Conservation (phyloP, 1,140 invertebrate species). For the Melitaea cinxia region DNA sequence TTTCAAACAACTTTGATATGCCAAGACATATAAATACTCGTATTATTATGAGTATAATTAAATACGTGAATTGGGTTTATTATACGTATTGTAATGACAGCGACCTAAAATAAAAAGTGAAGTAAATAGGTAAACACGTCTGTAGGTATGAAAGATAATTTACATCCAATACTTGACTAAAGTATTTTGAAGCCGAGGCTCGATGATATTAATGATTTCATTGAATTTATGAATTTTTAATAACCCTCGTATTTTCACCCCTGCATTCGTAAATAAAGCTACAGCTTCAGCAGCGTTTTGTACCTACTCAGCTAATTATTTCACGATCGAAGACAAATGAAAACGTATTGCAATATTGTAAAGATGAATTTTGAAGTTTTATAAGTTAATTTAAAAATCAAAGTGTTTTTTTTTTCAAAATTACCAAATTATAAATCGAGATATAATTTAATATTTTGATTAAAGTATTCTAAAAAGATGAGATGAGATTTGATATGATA, state of each 20-base stretch:
- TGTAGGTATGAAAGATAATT: neutral
- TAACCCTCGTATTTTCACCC: neutral
- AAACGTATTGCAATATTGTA: too few relatives aligned
- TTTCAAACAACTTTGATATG: too few relatives aligned
- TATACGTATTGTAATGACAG: neutral
- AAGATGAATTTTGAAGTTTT: too few relatives aligned
- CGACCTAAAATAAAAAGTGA: neutral
- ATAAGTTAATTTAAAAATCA: too few relatives aligned
- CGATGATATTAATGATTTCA: slow-evolving; percentile 7
- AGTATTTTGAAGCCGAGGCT: neutral
- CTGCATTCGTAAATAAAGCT: neutral
- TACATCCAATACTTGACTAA: neutral
- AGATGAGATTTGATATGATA: too few relatives aligned
- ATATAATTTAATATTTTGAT: too few relatives aligned
- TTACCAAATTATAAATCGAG: too few relatives aligned
- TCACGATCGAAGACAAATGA: too few relatives aligned
- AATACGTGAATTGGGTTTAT: neutral
- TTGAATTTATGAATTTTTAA: slow-evolving; percentile 15
- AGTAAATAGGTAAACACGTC: neutral
- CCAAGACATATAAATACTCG: too few relatives aligned
- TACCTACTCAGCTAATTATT: neutral
- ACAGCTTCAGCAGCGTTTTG: neutral
- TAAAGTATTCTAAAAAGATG: too few relatives aligned
- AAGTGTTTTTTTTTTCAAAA: too few relatives aligned
- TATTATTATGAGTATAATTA: too few relatives aligned